Base-by-base conservation (phyloP, 2,888 invertebrate genomes). In the Chymomyza amoena region DNA sequence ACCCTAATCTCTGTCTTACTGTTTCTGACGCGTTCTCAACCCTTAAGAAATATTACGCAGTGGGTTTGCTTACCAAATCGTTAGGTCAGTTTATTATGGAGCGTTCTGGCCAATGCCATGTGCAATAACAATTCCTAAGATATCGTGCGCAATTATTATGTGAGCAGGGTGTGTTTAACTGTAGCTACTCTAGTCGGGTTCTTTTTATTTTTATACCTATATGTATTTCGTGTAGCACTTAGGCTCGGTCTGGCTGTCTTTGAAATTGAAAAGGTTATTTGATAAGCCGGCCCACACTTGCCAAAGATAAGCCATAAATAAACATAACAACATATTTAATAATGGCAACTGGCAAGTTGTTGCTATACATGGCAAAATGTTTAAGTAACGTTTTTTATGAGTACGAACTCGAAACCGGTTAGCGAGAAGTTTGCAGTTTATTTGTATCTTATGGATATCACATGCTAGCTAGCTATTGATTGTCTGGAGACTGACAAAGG, bases 221-320 rank as follows among this genome's bases (percentile, higher is more conserved):
- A 6, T 28, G 28, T 28, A 32, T 25, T 25, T 25, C 32, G 39
- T 45, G 4, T 0, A 45, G 13, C 39, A 6, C 39, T 45, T 45
- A 13, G 39, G 13, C 39, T 45, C 39, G 13, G 0, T 45, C n/a
- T n/a, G n/a, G 39, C 39, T 45, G 39, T 45, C 39, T 45, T 45
- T 45, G 39, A 45, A 45, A 45, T 45, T 45, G 39, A 45, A 45
- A 45, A 45, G 39, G 39, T 45, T 64, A 10, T 18, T 36, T 68
- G 77, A 78, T 78, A 78, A 78, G 72, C 39, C 13, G 39, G 39
- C 39, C 39, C 39, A 45, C 39, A 45, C 39, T 6, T 45, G 39
- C 39, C 68, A 70, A 64, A 72, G 77, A 77, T 78, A 77, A 70
- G 70, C 72, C 64, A 72, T 77, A 64, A 77, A 66, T 69, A 73